Conservation (phyloP, 1,140 invertebrate genomes). For the Aphis craccivora region DNA sequence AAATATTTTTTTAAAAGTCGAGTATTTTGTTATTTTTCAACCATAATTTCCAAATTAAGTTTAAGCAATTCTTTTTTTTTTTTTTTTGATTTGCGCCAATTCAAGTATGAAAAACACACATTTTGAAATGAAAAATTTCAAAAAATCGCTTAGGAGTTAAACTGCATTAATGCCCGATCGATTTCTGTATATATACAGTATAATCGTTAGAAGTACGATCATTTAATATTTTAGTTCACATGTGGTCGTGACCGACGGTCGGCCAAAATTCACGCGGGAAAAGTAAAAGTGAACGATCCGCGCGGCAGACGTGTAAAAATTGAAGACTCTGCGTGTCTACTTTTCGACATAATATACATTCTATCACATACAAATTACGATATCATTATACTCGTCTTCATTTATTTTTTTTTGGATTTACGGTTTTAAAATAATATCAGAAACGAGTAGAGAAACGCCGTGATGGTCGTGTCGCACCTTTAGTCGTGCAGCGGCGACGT, state of each 20-base stretch:
- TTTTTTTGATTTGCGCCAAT: too few species aligned
- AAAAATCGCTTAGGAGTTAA: too few species aligned
- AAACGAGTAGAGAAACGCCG: background rate
- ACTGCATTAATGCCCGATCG: background rate
- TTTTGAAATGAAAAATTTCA: too few species aligned
- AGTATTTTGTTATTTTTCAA: too few species aligned
- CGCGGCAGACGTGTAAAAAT: background rate
- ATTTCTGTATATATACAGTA: background rate
- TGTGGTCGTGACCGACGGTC: background rate
- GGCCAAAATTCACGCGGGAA: background rate
- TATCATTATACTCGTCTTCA: background rate
- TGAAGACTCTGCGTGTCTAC: background rate
- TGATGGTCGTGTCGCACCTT: conserved; percentile 16
- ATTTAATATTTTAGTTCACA: background rate
- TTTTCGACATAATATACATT: background rate
- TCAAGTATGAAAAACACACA: too few species aligned
- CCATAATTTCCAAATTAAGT: too few species aligned
- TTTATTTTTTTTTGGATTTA: background rate
- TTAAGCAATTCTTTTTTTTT: too few species aligned
- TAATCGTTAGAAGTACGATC: background rate
- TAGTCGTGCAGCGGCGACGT: conserved; percentile 29
- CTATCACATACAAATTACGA: background rate
- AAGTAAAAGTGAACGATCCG: background rate
- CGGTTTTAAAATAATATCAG: background rate
- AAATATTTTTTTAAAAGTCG: too few species aligned